phyloP scores from a whole-genome alignment of 2,888 invertebrate species.

The Lithophane ornitopus region DNA sequence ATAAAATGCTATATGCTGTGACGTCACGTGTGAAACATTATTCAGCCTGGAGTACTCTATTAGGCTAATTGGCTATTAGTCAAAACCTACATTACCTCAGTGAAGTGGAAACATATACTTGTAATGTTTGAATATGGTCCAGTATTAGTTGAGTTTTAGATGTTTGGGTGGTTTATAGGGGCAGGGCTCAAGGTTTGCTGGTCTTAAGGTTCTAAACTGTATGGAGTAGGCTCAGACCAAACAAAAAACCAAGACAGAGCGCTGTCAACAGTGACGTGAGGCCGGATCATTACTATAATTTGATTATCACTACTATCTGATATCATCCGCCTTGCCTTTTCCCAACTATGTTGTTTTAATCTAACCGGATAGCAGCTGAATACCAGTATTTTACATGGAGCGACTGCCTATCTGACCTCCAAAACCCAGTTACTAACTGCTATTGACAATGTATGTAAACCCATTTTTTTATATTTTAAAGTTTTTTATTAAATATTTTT shows the following conservation, averaged over 20 bases:
- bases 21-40: conserved; percentile 52
- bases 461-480: too few species aligned
- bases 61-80: conserved; percentile 67
- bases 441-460: background rate
- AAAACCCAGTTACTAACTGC: too few species aligned
- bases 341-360: too few species aligned
- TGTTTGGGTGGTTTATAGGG: background rate
- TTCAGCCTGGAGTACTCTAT: conserved; percentile 48
- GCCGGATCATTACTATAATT: too few species aligned
- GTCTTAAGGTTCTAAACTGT: background rate
- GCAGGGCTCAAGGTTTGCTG: background rate
- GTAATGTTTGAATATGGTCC: background rate
- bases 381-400: too few species aligned
- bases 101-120: conserved; percentile 27
- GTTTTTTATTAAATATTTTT: too few species aligned
- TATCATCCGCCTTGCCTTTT: too few species aligned
- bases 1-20: conserved; percentile 38
- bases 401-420: too few species aligned
- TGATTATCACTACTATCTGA: too few species aligned
- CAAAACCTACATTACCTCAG: conserved; percentile 52
- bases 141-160: background rate
- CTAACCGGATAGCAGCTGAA: too few species aligned
- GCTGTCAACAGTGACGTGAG: too few species aligned
- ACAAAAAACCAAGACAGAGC: too few species aligned
- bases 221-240: background rate